Base-by-base conservation (phyloP, 2,797 vertebrate genomes). In the Halcyon smyrnensis region DNA sequence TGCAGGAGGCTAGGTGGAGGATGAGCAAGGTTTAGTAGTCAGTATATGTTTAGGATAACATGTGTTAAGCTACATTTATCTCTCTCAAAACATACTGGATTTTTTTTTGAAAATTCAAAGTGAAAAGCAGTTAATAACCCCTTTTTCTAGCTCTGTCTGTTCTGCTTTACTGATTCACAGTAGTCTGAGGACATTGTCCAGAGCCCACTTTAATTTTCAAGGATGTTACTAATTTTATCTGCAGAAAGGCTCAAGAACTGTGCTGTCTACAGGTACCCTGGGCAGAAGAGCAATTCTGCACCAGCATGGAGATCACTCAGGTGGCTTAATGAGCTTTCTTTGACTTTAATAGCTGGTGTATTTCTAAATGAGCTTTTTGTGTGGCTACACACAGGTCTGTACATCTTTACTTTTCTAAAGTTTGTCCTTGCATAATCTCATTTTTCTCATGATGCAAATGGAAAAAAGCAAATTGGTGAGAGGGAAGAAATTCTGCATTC, bases 121-220 rank as follows among this genome's bases (percentile, higher is more conserved):
- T 60, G 39, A 77, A 68, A 82, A 87, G 56, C 30, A 57, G 63
- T 56, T 43, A 74, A 60, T 67, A 91, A 87, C 67, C 60, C 24
- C 19, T n/a, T 84, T 83, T 84, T 59, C 70, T 84, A 54, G 34
- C 24, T 21, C 39, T 39, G 53, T 93, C 91, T 94, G 56, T 89
- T 87, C 85, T 89, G 54, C 75, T 88, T 88, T 70, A 74, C 25
- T 74, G 89, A 56, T 63, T 93, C 74, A 76, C 77, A 76, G 78
- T 41, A 95, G 50, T 87, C 53, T 57, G 62, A 84, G 48, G 56
- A 82, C 60, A 37, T 50, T 84, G 84, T 87, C 74, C 74, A 71
- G 75, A 56, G 36, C 80, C 37, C 8, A 32, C 51, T 89, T 76
- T 53, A 74, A 68, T 89, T 96, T 96, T 94, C 86, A 95, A 93